These are phyloP conservation scores for Trimorus sp. DNA, from an alignment of 2,888 invertebrate species.

Conservation along the genomic window DNA sequence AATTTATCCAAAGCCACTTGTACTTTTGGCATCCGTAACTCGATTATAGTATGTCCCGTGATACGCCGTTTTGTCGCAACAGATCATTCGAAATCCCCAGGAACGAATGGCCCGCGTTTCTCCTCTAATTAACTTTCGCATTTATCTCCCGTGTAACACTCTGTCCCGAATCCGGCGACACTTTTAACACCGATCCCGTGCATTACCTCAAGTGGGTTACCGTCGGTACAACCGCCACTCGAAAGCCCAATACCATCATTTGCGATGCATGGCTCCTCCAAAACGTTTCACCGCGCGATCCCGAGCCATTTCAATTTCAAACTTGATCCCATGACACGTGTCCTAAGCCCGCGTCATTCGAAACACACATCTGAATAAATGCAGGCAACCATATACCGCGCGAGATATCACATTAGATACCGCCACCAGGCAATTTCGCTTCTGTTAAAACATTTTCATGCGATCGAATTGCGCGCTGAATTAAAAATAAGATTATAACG, in stretches of 20 bases:
- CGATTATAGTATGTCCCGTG: too few relatives aligned
- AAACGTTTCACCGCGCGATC: constrained; percentile 12
- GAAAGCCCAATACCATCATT: constrained; percentile 20
- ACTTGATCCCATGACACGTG: constrained; percentile 25
- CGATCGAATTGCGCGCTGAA: background rate
- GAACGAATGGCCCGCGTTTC: too few relatives aligned
- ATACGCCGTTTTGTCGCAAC: too few relatives aligned
- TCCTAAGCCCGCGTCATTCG: constrained; percentile 24
- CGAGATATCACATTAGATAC: background rate
- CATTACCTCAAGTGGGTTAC: constrained; percentile 1
- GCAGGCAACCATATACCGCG: constrained; percentile 5
- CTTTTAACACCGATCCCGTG: background rate
- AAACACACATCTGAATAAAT: constrained; percentile 28
- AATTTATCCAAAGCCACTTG: too few relatives aligned
- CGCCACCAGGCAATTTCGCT: background rate
- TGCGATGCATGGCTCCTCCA: constrained; percentile 12
- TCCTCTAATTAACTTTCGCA: too few relatives aligned
- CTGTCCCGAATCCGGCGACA: too few relatives aligned
- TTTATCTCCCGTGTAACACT: too few relatives aligned
- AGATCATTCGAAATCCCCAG: too few relatives aligned
- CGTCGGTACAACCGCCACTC: constrained; percentile 4
- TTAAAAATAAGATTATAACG: too few relatives aligned
- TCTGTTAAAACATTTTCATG: background rate
- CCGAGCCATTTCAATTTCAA: constrained; percentile 33
- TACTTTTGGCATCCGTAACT: too few relatives aligned